phyloP scores from a whole-genome alignment of 2,113 vertebrate species.

The Odocoileus hemionus region DNA sequence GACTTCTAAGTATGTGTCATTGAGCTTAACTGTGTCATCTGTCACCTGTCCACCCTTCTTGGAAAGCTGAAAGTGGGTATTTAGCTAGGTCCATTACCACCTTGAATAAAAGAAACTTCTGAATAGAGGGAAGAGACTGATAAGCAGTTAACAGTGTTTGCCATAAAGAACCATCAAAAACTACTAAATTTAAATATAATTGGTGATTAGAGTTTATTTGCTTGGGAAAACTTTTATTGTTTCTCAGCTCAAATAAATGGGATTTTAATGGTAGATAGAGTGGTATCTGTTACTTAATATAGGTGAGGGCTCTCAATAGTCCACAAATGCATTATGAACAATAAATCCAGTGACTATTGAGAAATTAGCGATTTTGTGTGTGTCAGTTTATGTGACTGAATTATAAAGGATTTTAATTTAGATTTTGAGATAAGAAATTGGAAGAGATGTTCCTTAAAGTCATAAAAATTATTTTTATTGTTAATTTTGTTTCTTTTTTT shows the following conservation, averaged over 20 bases:
- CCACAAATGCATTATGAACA: not conserved
- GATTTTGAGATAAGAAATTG: slow-evolving; percentile 14
- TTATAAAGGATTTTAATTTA: slow-evolving; percentile 24
- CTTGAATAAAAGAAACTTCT: not conserved
- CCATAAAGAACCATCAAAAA: not conserved
- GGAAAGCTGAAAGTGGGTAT: not conserved
- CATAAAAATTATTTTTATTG: slow-evolving; percentile 6
- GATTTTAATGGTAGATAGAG: not conserved
- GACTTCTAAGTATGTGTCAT: not conserved
- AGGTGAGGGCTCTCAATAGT: not conserved
- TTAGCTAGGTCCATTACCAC: not conserved
- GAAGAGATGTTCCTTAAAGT: slow-evolving; percentile 7
- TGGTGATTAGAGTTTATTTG: not conserved
- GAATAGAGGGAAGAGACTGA: not conserved
- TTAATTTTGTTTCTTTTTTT: slow-evolving; percentile 56
- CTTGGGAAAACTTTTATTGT: not conserved
- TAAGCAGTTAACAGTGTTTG: not conserved
- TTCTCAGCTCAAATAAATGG: not conserved
- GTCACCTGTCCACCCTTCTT: not conserved
- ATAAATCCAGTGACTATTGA: not conserved
- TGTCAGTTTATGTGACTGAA: not conserved
- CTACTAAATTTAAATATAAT: slow-evolving; percentile 11
- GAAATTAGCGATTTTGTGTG: not conserved
- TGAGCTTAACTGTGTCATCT: not conserved
- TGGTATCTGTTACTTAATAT: not conserved